Base-by-base conservation (phyloP, 1,140 invertebrate species). In the Zaprionus inermis region DNA sequence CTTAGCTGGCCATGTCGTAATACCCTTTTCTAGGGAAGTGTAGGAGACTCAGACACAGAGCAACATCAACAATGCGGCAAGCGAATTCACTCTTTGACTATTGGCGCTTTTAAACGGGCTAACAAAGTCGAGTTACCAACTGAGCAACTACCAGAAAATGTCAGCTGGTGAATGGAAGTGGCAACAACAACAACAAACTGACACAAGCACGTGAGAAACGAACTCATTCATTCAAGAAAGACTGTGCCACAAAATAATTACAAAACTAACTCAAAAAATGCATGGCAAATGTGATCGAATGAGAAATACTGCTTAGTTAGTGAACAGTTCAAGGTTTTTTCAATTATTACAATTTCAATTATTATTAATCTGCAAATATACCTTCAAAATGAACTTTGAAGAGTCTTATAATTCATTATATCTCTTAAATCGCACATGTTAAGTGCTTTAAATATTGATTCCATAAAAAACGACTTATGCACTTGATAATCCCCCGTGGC, bases 191-290 rank as follows among this genome's bases (percentile, higher is more conserved):
- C 30, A 38, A 59, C 49, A 56, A 30, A 46, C n/a, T 68, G 57
- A 57, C 49, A 51, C 5, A n/a, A 16, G 54, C 78, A 84, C 81
- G 82, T 85, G 82, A 80, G 79, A 85, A 85, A 75, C 69, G 28
- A 74, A 78, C 16, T 67, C 18, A 36, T 81, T 70, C 70, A 74
- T 68, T 76, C 65, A 65, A 60, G 20, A 49, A 51, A 49, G 55
- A 30, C 49, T 54, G 54, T 60, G 64, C 20, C 18, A 59, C 67
- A 76, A 16, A 38, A 57, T 10, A 60, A 54, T 24, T 28, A 54
- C 22, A 41, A 65, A 72, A 28, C 32, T 10, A 1, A 61, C 24
- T 28, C 24, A 4, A 28, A 16, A 70, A 66, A 18, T 16, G 38
- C 9, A 11, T 7, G 9, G 6, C 6, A n/a, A 7, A 58, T 55